These are phyloP conservation scores for Telmatochromis sp. DNA, from an alignment of 2,113 vertebrate species.

Conservation along the genomic window DNA sequence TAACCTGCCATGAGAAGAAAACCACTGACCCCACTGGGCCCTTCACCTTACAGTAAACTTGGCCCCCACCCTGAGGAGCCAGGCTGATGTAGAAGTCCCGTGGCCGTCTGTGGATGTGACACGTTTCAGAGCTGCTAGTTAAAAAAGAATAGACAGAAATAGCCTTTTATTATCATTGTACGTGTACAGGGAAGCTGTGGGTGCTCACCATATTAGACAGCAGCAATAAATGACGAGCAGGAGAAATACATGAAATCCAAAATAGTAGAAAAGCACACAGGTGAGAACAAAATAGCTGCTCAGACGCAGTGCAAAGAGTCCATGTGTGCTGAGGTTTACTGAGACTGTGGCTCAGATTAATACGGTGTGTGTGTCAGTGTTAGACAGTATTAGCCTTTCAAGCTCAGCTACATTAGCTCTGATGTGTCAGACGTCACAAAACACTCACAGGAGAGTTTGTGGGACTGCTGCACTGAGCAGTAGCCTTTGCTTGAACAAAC, in stretches of 20 bases:
- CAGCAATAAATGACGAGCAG: not conserved
- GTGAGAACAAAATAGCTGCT: not conserved
- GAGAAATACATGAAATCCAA: not conserved
- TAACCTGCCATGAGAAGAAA: not conserved
- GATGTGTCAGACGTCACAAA: not conserved
- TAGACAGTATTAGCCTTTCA: constrained; percentile 11
- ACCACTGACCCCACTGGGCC: not conserved
- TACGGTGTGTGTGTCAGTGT: not conserved
- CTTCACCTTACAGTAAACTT: not conserved
- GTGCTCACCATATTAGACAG: not conserved
- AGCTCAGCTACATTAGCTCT: not conserved
- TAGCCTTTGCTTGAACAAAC: not conserved
- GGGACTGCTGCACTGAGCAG: not conserved
- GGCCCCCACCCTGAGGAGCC: not conserved
- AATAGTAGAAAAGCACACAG: not conserved
- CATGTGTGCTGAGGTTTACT: not conserved
- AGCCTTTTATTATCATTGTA: not conserved
- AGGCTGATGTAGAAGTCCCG: not conserved
- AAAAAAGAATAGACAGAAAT: not conserved
- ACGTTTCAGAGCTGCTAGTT: not conserved
- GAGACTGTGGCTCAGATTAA: not conserved
- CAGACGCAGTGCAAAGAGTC: not conserved
- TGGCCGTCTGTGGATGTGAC: not conserved
- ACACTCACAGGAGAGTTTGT: not conserved
- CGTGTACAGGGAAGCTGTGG: not conserved